phyloP scores from a whole-genome alignment of 2,888 invertebrate species.

The Hoplodrina ambigua region DNA sequence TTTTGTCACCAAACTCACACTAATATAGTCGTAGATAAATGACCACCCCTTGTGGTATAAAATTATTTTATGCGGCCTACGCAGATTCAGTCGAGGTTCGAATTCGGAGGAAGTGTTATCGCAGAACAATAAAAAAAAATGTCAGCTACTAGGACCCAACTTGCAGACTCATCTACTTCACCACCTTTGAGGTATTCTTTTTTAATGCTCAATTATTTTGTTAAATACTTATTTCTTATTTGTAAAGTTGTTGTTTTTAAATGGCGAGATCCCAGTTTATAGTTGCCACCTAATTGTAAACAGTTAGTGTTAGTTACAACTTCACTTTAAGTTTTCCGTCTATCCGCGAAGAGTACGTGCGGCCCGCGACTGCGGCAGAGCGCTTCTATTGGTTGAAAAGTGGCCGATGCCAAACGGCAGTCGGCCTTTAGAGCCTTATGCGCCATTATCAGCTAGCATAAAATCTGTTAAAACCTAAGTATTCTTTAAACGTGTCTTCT shows the following conservation, averaged over 20 bases:
- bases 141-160: constrained; percentile 90
- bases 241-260: not conserved
- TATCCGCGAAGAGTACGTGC: not conserved
- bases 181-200: constrained; percentile 91
- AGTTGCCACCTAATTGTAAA: not conserved
- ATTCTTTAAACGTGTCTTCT: not conserved
- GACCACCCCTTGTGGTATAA: constrained; percentile 81
- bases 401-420: not conserved
- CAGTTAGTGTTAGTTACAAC: too few species aligned
- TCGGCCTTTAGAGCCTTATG: not conserved
- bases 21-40: constrained; percentile 60
- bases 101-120: constrained; percentile 54
- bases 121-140: constrained; percentile 63
- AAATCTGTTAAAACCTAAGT: not conserved
- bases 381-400: not conserved
- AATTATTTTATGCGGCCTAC: constrained; percentile 70
- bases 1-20: constrained; percentile 54
- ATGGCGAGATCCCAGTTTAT: not conserved
- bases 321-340: not conserved
- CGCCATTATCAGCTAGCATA: not conserved
- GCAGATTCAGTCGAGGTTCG: constrained; percentile 71
- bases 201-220: not conserved
- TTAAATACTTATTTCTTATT: not conserved
- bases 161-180: constrained; percentile 93
- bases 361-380: not conserved